Conservation (phyloP, 1,140 invertebrate genomes). For the Lordiphosa collinella region DNA sequence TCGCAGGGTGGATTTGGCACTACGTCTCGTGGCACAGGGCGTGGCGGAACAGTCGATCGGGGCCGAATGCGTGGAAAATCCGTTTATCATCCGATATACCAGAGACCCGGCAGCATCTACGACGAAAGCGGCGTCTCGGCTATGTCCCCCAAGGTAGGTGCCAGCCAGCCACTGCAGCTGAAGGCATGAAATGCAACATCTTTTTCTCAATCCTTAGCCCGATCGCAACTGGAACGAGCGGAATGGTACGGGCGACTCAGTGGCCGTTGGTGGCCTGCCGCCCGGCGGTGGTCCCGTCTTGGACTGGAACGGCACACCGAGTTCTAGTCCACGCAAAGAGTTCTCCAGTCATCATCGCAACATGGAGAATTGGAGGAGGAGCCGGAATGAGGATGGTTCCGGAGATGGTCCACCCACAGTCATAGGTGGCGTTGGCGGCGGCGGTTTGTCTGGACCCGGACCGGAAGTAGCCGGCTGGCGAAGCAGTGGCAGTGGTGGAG, state of each 20-base stretch:
- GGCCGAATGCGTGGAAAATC: slow-evolving; percentile 82
- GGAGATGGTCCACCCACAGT: slow-evolving; percentile 32
- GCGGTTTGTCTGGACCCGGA: background rate
- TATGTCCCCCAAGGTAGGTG: slow-evolving; percentile 45
- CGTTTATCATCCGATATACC: slow-evolving; percentile 74
- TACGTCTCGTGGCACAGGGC: slow-evolving; percentile 80
- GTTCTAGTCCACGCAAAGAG: slow-evolving; percentile 83
- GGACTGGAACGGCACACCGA: slow-evolving; percentile 82
- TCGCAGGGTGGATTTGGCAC: slow-evolving; percentile 66
- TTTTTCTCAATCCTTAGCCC: slow-evolving; percentile 15
- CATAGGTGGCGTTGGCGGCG: slow-evolving; percentile 4
- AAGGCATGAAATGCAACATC: background rate
- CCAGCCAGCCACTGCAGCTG: background rate
- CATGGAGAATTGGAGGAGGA: slow-evolving; percentile 84
- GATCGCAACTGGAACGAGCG: slow-evolving; percentile 83
- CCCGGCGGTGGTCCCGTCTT: slow-evolving; percentile 64
- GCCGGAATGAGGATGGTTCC: slow-evolving; percentile 80
- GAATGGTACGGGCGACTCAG: slow-evolving; percentile 82
- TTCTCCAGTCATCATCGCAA: slow-evolving; percentile 81
- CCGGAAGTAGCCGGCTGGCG: slow-evolving; percentile 58
- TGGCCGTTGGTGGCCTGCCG: slow-evolving; percentile 13
- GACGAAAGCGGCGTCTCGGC: slow-evolving; percentile 53
- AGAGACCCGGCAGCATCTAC: slow-evolving; percentile 63
- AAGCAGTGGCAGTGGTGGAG: slow-evolving; percentile 22
- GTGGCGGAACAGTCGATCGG: slow-evolving; percentile 82